Evolutionary conservation across 2,888 invertebrate species (phyloP).

Genomic region (Polydrusus pterygomalis): DNA sequence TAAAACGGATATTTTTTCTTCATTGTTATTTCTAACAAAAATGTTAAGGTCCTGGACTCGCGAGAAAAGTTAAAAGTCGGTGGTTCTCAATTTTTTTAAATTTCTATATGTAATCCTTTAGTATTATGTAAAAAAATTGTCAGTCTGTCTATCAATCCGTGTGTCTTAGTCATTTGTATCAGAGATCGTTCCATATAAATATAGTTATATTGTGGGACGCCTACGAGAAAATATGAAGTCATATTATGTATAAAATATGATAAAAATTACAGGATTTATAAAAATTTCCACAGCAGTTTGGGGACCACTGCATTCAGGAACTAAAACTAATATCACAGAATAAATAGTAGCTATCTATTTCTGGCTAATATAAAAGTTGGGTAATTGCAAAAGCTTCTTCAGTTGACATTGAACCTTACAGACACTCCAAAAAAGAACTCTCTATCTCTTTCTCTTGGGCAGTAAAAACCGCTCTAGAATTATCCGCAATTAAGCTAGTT

Average conservation of each 20-base stretch:
- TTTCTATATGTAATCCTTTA: no score
- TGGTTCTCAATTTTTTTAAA: slow-evolving; percentile 13
- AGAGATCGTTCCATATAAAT: no score
- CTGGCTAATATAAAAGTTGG: slow-evolving; percentile 23
- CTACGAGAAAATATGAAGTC: no score
- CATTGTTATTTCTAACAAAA: slow-evolving; percentile 37
- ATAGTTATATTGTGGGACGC: no score
- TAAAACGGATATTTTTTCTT: slow-evolving; percentile 36
- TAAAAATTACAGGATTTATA: no score
- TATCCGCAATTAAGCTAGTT: no score
- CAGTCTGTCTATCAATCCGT: neutral
- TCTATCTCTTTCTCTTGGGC: no score
- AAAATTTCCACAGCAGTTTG: slow-evolving; percentile 30
- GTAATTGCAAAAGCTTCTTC: slow-evolving; percentile 20
- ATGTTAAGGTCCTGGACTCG: slow-evolving; percentile 28
- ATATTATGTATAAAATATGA: no score
- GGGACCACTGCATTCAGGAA: slow-evolving; percentile 26
- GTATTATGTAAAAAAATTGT: neutral
- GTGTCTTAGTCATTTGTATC: no score
- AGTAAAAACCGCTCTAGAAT: no score
- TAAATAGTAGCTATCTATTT: no score
- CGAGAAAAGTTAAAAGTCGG: slow-evolving; percentile 4
- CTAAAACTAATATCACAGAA: neutral
- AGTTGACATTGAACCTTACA: slow-evolving; percentile 30
- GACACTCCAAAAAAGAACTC: neutral